Evolutionary conservation across 2,888 invertebrate genomes (phyloP).

Genomic region (Limnephilus auricula): DNA sequence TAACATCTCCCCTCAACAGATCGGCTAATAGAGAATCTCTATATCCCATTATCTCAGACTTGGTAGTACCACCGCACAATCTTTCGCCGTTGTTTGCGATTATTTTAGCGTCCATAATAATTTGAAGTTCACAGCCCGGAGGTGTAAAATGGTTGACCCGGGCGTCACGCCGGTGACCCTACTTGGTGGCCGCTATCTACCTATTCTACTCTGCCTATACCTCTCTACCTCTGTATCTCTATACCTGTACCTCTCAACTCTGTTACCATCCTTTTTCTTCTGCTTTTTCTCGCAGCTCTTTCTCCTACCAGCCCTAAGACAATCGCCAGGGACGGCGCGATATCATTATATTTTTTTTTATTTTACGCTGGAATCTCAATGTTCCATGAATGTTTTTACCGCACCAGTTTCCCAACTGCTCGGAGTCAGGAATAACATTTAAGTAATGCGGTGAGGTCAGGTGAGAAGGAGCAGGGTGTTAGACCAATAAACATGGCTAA

Average conservation of each 20-base stretch:
- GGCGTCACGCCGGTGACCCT: constrained; percentile 80
- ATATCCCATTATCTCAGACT: constrained; percentile 21
- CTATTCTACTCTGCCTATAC: constrained; percentile 72
- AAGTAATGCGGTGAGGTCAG: not conserved
- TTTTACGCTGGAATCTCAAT: too few species aligned
- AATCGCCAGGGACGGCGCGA: constrained; percentile 8
- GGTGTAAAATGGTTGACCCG: constrained; percentile 80
- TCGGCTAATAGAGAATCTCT: not conserved
- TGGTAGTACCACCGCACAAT: constrained; percentile 22
- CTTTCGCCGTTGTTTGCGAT: constrained; percentile 18
- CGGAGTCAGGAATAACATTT: too few species aligned
- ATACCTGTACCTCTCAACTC: constrained; percentile 66
- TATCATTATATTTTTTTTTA: not conserved
- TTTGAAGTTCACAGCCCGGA: constrained; percentile 80
- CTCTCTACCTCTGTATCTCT: not conserved
- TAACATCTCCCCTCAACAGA: not conserved
- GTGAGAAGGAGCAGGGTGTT: not conserved
- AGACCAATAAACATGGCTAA: not conserved
- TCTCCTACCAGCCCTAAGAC: constrained; percentile 41
- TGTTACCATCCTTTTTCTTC: constrained; percentile 42
- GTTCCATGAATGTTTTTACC: too few species aligned
- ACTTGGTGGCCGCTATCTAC: constrained; percentile 17
- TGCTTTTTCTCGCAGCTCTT: constrained; percentile 39
- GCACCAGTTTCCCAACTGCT: too few species aligned
- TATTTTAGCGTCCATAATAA: constrained; percentile 72